Evolutionary conservation across 2,113 vertebrate genomes (phyloP).

Genomic region (Cairina moschata): DNA sequence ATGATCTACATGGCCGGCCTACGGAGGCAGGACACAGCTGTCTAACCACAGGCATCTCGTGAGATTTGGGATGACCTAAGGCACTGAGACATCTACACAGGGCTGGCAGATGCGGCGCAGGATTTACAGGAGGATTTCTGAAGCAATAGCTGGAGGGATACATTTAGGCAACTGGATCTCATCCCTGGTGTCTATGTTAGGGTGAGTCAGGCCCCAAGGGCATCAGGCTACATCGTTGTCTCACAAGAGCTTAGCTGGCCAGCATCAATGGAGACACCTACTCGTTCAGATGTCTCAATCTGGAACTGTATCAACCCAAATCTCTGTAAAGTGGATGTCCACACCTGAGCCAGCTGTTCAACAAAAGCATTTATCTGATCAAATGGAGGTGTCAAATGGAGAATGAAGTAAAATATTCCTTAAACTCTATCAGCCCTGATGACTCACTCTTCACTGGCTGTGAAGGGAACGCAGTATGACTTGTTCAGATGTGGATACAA

Average conservation of each 20-base stretch:
- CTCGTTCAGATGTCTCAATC: not conserved
- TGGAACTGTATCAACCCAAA: not conserved
- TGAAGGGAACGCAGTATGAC: not conserved
- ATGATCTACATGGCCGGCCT: not conserved
- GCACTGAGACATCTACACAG: not conserved
- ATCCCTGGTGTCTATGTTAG: not conserved
- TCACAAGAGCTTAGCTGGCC: not conserved
- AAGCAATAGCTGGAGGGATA: not conserved
- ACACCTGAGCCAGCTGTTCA: not conserved
- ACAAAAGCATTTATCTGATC: not conserved
- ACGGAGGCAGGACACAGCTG: not conserved
- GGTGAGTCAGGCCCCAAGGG: not conserved
- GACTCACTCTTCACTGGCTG: not conserved
- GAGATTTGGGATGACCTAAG: not conserved
- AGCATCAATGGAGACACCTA: not conserved
- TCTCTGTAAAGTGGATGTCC: not conserved
- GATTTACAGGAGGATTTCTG: not conserved
- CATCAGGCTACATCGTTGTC: not conserved
- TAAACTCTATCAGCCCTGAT: not conserved
- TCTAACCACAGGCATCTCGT: not conserved
- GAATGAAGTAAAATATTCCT: not conserved
- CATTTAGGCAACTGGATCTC: not conserved
- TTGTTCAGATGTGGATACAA: not conserved
- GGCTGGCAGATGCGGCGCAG: not conserved
- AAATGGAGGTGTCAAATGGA: not conserved